Evolutionary conservation across 2,888 invertebrate genomes (phyloP).

Genomic region (Chaitophorus viminalis): DNA sequence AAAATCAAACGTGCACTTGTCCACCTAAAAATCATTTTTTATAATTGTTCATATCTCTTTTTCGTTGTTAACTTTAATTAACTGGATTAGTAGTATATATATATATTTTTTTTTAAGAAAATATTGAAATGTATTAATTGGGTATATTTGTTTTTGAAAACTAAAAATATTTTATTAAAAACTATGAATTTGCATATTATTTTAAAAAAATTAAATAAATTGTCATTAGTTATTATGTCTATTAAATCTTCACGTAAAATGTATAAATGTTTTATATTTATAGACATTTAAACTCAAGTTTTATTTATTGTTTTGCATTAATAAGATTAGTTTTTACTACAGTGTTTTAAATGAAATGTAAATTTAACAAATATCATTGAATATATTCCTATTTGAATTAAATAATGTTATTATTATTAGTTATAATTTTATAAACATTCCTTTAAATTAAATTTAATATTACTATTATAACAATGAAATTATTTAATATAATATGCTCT

Average conservation of each 20-base stretch:
- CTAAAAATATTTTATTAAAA: not conserved
- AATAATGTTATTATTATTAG: not conserved
- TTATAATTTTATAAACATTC: constrained; percentile 11
- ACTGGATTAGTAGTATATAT: not conserved
- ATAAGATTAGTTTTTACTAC: not conserved
- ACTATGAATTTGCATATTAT: not conserved
- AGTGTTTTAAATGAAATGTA: not conserved
- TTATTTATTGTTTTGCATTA: not conserved
- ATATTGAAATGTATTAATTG: not conserved
- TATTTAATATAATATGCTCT: not conserved
- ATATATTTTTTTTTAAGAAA: not conserved
- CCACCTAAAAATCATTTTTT: not conserved
- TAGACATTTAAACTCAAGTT: too few species aligned
- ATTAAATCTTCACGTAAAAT: not conserved
- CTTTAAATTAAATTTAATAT: constrained; percentile 1
- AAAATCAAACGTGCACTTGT: not conserved
- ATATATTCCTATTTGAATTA: not conserved
- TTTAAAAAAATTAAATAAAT: not conserved
- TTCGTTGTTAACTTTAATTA: not conserved
- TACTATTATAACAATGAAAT: not conserved
- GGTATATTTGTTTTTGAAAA: not conserved
- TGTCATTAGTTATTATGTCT: not conserved
- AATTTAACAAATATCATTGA: not conserved
- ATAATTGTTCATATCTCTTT: not conserved
- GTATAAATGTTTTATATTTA: not conserved